Conservation (phyloP, 2,888 invertebrate species). For the Drosophila testacea region DNA sequence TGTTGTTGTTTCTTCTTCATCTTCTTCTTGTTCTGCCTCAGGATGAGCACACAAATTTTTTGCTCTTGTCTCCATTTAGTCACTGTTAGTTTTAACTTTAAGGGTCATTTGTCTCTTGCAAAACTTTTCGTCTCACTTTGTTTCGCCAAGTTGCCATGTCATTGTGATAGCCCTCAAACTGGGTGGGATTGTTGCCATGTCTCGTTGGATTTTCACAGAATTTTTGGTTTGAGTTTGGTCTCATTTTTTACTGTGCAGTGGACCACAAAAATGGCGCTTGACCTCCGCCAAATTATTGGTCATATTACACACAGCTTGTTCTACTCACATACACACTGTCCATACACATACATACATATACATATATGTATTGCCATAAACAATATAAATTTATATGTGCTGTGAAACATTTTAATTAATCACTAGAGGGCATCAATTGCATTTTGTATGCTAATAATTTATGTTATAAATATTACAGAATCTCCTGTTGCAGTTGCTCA, state of each 20-base stretch:
- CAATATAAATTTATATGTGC: conserved; percentile 74
- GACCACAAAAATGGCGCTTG: conserved; percentile 49
- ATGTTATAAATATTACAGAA: conserved; percentile 81
- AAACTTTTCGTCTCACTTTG: conserved; percentile 73
- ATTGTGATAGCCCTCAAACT: conserved; percentile 52
- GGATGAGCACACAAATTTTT: conserved; percentile 40
- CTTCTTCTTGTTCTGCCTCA: conserved; percentile 10
- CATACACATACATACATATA: neutral
- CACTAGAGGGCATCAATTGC: conserved; percentile 87
- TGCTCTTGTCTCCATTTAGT: conserved; percentile 71
- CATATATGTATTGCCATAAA: conserved; percentile 63
- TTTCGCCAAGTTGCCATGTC: conserved; percentile 73
- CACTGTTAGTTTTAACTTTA: conserved; percentile 75
- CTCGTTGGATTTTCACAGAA: neutral
- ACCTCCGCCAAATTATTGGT: conserved; percentile 42
- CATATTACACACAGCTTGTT: conserved; percentile 9
- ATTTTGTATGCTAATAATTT: conserved; percentile 91
- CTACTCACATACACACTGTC: conserved; percentile 1
- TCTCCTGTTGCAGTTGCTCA: conserved; percentile 29
- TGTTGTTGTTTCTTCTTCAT: neutral
- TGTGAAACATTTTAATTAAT: conserved; percentile 82
- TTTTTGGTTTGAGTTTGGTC: conserved; percentile 8
- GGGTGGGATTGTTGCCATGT: conserved; percentile 24
- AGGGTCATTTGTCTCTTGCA: conserved; percentile 80
- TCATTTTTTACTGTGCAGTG: conserved; percentile 10